Base-by-base conservation (phyloP, 2,888 invertebrate species). In the Heterodera filipjevi region DNA sequence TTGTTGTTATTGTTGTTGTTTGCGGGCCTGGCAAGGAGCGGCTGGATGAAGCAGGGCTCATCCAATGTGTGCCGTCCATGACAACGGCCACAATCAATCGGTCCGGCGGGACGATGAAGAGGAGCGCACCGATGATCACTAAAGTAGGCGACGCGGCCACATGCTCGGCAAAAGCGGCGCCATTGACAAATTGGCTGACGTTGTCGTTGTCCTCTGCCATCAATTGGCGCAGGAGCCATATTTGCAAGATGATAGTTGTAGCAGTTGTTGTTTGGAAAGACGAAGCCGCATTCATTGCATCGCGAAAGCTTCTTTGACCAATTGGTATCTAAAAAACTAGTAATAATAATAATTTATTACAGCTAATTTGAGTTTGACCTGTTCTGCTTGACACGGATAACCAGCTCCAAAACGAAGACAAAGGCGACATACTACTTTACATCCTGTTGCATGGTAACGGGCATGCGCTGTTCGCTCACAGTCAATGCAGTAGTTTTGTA, bases 181-280 rank as follows among this genome's bases (percentile, higher is more conserved):
- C 49, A 72, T 72, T 72, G 27, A 19, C 72, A 72, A 2, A 72
- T 72, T 72, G 72, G 53, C 0, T 27, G 30, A 72, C n/a, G 19
- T 19, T 12, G 5, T 12, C 49, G 72, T 49, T 39, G 39, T 49
- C 27, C 0, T 3, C 19, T 16, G 1, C 19, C 35, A 72, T 32
- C 5, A 5, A 53, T 53, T 12, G 16, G 1, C 19, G 53, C 2
- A 22, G 53, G 53, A 6, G 53, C 19, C 53, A 6, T 10, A 30
- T 72, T n/a, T n/a, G 30, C 30, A 27, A 72, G 32, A 35, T 72
- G 72, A 16, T 72, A 30, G 30, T 10, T 19, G 22, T 16, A 72
- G 35, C 72, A 72, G 30, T 46, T 39, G 27, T 30, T 27, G 19
- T 72, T 30, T 27, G 72, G 72, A 19, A 72, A 72, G 35, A 35